Evolutionary conservation across 2,888 invertebrate genomes (phyloP).

Genomic region (Drosophila mettleri): DNA sequence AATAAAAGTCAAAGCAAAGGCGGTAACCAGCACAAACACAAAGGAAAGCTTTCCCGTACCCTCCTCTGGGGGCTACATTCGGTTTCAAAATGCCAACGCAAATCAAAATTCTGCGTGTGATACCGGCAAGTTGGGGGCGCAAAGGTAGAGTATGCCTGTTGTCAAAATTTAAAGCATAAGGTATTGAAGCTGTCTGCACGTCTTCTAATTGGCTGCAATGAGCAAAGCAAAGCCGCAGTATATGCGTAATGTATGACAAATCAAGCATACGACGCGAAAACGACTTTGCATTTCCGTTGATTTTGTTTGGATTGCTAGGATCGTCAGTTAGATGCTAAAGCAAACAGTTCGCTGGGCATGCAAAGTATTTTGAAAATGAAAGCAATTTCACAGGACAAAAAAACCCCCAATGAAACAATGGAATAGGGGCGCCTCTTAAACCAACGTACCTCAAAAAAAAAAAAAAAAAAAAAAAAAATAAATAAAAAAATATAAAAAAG

Average conservation of each 20-base stretch:
- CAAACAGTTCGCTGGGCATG: conserved; percentile 50
- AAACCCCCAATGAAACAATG: conserved; percentile 34
- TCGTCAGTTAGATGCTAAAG: conserved; percentile 48
- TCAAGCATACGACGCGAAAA: conserved; percentile 71
- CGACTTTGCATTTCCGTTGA: conserved; percentile 50
- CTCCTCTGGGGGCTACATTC: conserved; percentile 17
- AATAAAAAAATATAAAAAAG: conserved; percentile 40
- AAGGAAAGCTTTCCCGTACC: conserved; percentile 23
- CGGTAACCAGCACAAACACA: conserved; percentile 24
- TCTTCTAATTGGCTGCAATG: conserved; percentile 67
- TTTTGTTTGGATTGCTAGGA: conserved; percentile 52
- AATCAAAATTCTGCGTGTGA: conserved; percentile 78
- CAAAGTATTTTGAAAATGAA: conserved; percentile 56
- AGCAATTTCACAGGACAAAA: conserved; percentile 5
- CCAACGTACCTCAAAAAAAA: background rate
- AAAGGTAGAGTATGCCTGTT: background rate
- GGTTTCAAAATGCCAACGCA: conserved; percentile 43
- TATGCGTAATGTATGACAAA: conserved; percentile 72
- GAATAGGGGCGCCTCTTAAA: conserved; percentile 6
- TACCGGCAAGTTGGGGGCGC: conserved; percentile 35
- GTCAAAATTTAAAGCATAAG: conserved; percentile 53
- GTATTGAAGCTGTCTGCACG: conserved; percentile 38
- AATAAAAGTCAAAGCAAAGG: conserved; percentile 41
- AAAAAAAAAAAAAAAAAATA: conserved; percentile 2
- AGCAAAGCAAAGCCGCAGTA: conserved; percentile 36